Evolutionary conservation across 1,140 invertebrate species (phyloP), one percentile per base, ranked within the genome.

Genomic region (Drosophila punjabiensis): DNA sequence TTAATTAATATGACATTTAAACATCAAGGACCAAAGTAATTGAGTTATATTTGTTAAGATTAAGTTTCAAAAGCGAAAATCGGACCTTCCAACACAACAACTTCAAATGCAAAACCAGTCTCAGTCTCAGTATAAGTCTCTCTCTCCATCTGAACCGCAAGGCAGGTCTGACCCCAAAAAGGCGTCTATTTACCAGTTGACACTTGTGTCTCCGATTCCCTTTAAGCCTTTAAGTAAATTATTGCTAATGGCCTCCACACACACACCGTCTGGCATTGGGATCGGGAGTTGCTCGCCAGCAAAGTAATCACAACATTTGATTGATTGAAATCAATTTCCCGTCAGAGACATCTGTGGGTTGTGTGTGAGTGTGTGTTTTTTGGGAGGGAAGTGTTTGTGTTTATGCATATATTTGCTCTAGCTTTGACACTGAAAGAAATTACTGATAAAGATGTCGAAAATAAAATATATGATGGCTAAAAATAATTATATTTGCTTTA

Each of bases 291-390:
- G 84, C 76, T 82, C 50, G 58, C 43, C 43, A 81, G 76, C 81
- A 90, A 89, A 86, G 86, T 90, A 90, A 90, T 90, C 86, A 90
- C 86, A 90, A 86, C 76, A 90, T 90, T 90, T 90, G 86, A 90
- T 90, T 90, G 86, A 90, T 90, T 90, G 86, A 90, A 90, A 90
- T 86, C 86, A 90, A 90, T 90, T 90, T 90, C 86, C 86, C 86
- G 76, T 90, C 86, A 90, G 74, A 90, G 82, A 71, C 82, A 90
- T 50, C 48, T 48, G 81, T 43, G 61, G 30, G 32, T 59, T 55
- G 63, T 47, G 32, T 48, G 61, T 47, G 55, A 7, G 13, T 39
- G 18, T 63, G 41, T 75, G 41, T 52, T 53, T 20, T 56, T 13
- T 33, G 39, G 68, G 48, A 16, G 45, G 24, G 24, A 24, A 24